Conservation (phyloP, 2,888 invertebrate genomes). For the Parascotia fuliginaria region DNA sequence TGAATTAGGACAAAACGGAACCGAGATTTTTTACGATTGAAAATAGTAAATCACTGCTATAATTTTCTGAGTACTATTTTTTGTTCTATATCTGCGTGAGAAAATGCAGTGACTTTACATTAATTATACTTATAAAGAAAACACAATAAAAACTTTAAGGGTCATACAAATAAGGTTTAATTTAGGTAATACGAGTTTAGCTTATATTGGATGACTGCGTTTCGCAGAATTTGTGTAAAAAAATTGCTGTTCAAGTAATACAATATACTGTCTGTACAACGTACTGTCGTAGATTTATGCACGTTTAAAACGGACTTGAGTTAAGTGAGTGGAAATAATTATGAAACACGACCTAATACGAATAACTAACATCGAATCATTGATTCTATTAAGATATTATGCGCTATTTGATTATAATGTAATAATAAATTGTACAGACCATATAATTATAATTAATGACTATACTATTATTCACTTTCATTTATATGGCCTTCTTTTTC, state of each 20-base stretch:
- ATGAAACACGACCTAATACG: background rate
- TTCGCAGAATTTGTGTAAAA: background rate
- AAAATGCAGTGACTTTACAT: conserved; percentile 49
- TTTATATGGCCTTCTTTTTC: background rate
- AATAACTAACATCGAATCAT: conserved; percentile 1
- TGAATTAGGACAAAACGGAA: conserved; percentile 47
- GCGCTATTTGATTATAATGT: background rate
- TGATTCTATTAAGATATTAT: background rate
- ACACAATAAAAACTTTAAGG: background rate
- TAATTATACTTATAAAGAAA: background rate
- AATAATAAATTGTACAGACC: background rate
- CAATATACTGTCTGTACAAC: background rate
- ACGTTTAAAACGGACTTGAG: background rate
- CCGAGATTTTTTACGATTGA: conserved; percentile 22
- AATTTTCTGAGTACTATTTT: conserved; percentile 26
- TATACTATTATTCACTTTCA: too few relatives aligned
- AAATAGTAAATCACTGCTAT: conserved; percentile 50
- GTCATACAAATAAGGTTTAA: background rate
- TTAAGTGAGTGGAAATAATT: conserved; percentile 8
- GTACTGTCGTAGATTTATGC: background rate
- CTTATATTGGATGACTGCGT: background rate
- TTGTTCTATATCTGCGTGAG: conserved; percentile 50
- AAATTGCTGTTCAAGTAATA: too few relatives aligned
- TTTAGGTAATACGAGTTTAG: background rate
- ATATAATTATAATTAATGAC: background rate